A percentile compares a stretch with the other conserved stretches of the same genome.
These are phyloP conservation scores for Drosophila parvula DNA, from an alignment of 1,140 invertebrate genomes.

Conservation along the genomic window DNA sequence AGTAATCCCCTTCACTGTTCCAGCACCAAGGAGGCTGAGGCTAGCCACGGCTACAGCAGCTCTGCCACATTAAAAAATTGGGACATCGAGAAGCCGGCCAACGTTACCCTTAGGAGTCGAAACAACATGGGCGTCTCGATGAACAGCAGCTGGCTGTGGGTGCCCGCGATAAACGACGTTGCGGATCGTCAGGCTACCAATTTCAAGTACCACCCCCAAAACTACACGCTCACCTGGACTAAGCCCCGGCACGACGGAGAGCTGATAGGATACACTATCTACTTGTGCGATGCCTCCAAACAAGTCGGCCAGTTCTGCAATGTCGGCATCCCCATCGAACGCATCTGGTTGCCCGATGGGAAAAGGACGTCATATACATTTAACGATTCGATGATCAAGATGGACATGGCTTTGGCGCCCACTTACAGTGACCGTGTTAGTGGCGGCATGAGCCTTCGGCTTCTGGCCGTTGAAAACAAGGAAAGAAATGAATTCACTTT, in stretches of 20 bases:
- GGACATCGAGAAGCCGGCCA: not conserved
- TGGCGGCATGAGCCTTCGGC: slow-evolving; percentile 17
- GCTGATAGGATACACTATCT: slow-evolving; percentile 29
- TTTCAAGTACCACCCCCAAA: not conserved
- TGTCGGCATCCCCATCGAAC: not conserved
- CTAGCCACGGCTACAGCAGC: not conserved
- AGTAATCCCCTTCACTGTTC: not conserved
- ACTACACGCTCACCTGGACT: slow-evolving; percentile 1
- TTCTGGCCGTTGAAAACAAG: not conserved
- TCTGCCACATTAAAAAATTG: slow-evolving; percentile 6
- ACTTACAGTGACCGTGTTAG: not conserved
- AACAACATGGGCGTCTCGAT: slow-evolving; percentile 19
- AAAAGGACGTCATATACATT: not conserved
- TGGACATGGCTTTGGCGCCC: slow-evolving; percentile 22
- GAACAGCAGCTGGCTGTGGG: slow-evolving; percentile 10
- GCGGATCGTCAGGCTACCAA: not conserved
- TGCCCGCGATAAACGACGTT: slow-evolving; percentile 8
- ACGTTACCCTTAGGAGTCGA: slow-evolving; percentile 16
- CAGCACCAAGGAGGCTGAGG: not conserved
- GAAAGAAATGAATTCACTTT: no score
- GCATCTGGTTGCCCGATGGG: not conserved
- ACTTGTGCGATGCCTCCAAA: slow-evolving; percentile 16
- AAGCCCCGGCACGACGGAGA: not conserved
- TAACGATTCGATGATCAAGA: not conserved
- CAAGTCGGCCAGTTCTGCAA: slow-evolving; percentile 4